These are phyloP conservation scores for Mustelus asterias DNA, from an alignment of 2,113 vertebrate genomes.

Conservation along the genomic window DNA sequence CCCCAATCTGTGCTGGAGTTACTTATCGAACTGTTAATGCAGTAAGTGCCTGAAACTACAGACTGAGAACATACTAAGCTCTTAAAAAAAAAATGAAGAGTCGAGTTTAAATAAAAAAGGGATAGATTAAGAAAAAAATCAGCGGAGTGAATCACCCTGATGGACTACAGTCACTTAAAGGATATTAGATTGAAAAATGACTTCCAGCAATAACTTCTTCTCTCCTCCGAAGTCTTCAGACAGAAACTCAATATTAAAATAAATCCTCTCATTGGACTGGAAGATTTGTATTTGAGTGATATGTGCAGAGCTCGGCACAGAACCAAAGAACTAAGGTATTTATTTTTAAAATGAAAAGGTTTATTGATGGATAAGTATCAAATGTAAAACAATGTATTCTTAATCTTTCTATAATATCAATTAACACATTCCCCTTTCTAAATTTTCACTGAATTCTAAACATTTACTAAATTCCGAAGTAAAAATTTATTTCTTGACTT, in stretches of 20 bases:
- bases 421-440: neutral
- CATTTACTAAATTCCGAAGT: no score
- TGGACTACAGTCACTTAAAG: slow-evolving; percentile 8
- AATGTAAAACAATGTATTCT: neutral
- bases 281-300: neutral
- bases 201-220: neutral
- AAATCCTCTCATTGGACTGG: neutral
- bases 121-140: slow-evolving; percentile 8
- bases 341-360: neutral
- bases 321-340: neutral
- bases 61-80: neutral
- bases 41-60: neutral
- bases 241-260: slow-evolving; percentile 10
- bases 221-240: neutral
- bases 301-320: neutral
- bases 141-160: neutral
- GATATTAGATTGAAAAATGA: slow-evolving; percentile 4
- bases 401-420: neutral
- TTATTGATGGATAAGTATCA: neutral
- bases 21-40: neutral
- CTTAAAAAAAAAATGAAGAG: neutral
- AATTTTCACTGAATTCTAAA: neutral
- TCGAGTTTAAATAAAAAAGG: neutral
- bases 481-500: neutral
- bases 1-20: neutral